Evolutionary conservation across 2,888 invertebrate genomes (phyloP).

Genomic region (Terebella lapidaria): DNA sequence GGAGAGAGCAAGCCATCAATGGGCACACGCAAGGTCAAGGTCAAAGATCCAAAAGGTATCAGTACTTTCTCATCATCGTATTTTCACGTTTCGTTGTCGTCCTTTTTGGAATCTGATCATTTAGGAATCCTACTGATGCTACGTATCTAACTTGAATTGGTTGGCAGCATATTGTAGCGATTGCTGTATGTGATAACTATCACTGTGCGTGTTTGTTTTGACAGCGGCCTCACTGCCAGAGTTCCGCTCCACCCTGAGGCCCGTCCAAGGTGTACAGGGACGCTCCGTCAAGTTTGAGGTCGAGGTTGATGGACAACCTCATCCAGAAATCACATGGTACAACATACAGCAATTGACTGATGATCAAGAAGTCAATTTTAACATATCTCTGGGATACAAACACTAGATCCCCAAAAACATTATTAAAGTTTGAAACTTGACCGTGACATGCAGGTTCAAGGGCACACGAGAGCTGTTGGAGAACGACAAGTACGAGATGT

Average conservation of each 20-base stretch:
- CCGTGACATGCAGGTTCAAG: slow-evolving; percentile 65
- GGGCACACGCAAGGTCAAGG: slow-evolving; percentile 81
- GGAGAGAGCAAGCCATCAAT: slow-evolving; percentile 83
- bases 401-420: too few relatives aligned
- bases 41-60: slow-evolving; percentile 80
- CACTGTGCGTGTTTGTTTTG: slow-evolving; percentile 9
- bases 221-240: slow-evolving; percentile 82
- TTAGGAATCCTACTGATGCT: neutral
- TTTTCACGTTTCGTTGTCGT: neutral
- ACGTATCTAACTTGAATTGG: neutral
- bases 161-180: neutral
- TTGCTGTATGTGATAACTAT: neutral
- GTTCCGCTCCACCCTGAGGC: slow-evolving; percentile 77
- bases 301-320: slow-evolving; percentile 81
- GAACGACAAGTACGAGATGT: slow-evolving; percentile 79
- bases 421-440: too few relatives aligned
- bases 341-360: too few relatives aligned
- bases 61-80: neutral
- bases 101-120: neutral
- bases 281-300: slow-evolving; percentile 92
- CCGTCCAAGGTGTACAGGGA: slow-evolving; percentile 85
- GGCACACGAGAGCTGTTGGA: slow-evolving; percentile 92
- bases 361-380: too few relatives aligned
- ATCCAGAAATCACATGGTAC: slow-evolving; percentile 84
- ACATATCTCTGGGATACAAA: too few relatives aligned